Evolutionary conservation across 2,888 invertebrate genomes (phyloP).

Genomic region (Choreutis nemorana): DNA sequence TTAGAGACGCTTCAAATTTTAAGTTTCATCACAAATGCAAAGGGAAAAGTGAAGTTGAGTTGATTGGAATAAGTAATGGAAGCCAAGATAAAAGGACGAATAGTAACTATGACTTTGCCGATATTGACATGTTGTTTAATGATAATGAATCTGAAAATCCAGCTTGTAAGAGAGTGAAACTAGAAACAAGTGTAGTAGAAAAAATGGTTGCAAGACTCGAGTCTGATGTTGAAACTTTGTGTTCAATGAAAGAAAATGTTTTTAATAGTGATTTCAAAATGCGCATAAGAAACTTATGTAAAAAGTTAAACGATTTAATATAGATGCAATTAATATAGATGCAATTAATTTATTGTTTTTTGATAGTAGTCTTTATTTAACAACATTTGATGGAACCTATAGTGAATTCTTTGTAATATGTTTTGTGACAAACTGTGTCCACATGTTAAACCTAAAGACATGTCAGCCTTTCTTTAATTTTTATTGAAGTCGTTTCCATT

Average conservation of each 20-base stretch:
- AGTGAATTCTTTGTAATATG: too few relatives aligned
- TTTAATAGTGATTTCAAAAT: constrained; percentile 22
- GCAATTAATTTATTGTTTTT: constrained; percentile 7
- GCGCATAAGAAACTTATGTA: constrained; percentile 28
- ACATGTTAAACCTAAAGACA: too few relatives aligned
- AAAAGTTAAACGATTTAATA: constrained; percentile 32
- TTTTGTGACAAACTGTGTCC: too few relatives aligned
- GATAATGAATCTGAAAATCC: constrained; percentile 29
- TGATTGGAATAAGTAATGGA: constrained; percentile 1
- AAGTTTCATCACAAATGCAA: constrained; percentile 29
- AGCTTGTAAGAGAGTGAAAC: constrained; percentile 33
- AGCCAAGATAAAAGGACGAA: constrained; percentile 13
- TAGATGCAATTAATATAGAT: constrained; percentile 16
- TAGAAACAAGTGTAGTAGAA: constrained; percentile 22
- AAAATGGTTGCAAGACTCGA: constrained; percentile 31
- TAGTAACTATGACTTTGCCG: constrained; percentile 37
- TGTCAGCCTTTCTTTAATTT: too few relatives aligned
- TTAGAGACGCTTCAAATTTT: constrained; percentile 12
- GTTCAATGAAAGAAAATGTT: constrained; percentile 25
- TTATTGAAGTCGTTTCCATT: too few relatives aligned
- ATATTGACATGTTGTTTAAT: constrained; percentile 33
- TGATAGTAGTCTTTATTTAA: too few relatives aligned
- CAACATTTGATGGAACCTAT: too few relatives aligned
- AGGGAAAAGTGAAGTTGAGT: constrained; percentile 10
- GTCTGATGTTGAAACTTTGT: constrained; percentile 23